Base-by-base conservation (phyloP, 2,797 vertebrate genomes). In the Lepus oiostolus region DNA sequence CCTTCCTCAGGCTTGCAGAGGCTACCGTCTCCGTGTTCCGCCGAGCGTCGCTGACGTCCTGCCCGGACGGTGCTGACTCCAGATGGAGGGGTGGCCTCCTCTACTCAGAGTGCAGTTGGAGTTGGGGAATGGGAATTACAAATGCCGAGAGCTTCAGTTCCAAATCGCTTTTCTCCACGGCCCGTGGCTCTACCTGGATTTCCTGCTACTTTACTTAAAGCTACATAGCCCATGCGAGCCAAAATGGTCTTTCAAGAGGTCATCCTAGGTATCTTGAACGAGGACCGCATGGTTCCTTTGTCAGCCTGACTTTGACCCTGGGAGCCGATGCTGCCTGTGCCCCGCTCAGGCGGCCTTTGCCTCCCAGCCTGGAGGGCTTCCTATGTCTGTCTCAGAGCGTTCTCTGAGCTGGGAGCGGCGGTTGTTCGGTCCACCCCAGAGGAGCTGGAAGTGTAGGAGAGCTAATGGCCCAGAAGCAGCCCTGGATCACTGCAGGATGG, bases 1-100 rank as follows among this genome's bases (percentile, higher is more conserved):
- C 90, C 67, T 77, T 22, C 47, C 47, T 28, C 67, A 9, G 30
- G 28, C 58, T 95, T 50, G 63, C 35, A 70, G 83, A 72, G 77
- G 54, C 85, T 87, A 62, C 58, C 35, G 13, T 75, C 74, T 95
- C 68, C 5, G 72, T 62, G 94, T 95, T 88, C 52, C 86, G 71
- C 80, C 47, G 77, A 77, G n/a, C 62, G 88, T 88, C 79, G 42
- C 28, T 9, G 85, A 22, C 42, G 0, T 80, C 30, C 60, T 88
- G 93, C 81, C 77, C 65, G 79, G 82, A 71, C 81, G 93, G 89
- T 90, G 92, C 92, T 94, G 88, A 93, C 82, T 81, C 71, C 30
- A 60, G 35, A 71, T 68, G 75, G 70, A 71, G 85, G 35, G 88
- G 28, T 97, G 95, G 95, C 92, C 60, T 96, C 88, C 93, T 90